phyloP scores from a whole-genome alignment of 2,797 vertebrate species.

The Lindbergichthys nudifrons region DNA sequence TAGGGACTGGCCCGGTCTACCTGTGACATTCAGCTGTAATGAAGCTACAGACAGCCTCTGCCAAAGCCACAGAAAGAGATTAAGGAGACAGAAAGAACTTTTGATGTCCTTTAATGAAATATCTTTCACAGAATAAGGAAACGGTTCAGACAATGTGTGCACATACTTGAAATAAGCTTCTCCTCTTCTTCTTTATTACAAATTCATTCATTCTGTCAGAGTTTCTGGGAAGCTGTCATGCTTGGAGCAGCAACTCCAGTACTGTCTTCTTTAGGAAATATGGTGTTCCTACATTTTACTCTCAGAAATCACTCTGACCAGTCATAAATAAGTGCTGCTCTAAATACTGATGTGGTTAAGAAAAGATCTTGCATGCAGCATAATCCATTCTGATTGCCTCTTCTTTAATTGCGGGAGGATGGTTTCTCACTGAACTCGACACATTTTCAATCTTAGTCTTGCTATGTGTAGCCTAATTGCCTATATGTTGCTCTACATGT shows the following conservation, averaged over 20 bases:
- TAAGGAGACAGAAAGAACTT: slow-evolving; percentile 1
- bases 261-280: slow-evolving; percentile 7
- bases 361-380: slow-evolving; percentile 2
- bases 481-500: too few relatives aligned
- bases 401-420: background rate
- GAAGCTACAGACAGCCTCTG: slow-evolving; percentile 63
- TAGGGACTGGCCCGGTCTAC: slow-evolving; percentile 57
- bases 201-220: slow-evolving; percentile 4
- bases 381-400: slow-evolving; percentile 10
- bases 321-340: slow-evolving; percentile 22
- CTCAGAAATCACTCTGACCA: background rate
- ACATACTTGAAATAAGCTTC: background rate
- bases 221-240: slow-evolving; percentile 4
- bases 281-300: slow-evolving; percentile 5
- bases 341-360: slow-evolving; percentile 16
- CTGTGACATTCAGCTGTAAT: slow-evolving; percentile 74
- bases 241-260: background rate
- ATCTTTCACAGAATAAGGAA: slow-evolving; percentile 5
- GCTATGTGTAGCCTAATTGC: slow-evolving; percentile 17
- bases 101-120: slow-evolving; percentile 43
- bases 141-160: slow-evolving; percentile 8
- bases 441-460: slow-evolving; percentile 31
- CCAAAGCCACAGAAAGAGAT: slow-evolving; percentile 19
- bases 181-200: slow-evolving; percentile 2
- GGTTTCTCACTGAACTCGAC: slow-evolving; percentile 30